Base-by-base conservation (phyloP, 2,113 vertebrate genomes). In the Leptobrachium leishanense region DNA sequence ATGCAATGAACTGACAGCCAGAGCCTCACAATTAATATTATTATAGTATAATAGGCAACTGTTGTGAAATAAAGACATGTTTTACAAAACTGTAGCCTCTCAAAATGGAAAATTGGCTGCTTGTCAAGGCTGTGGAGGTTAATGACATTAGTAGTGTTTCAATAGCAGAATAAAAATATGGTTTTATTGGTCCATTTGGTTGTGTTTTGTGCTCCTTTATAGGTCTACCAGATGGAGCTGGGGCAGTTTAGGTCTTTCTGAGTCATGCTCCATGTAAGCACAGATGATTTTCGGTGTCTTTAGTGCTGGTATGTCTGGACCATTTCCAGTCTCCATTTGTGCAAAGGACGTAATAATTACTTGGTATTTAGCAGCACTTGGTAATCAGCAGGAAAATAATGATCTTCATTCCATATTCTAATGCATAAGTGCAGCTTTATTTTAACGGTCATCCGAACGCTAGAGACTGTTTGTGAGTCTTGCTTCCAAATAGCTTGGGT, bases 121-220 rank as follows among this genome's bases (percentile, higher is more conserved):
- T 39, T 68, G 50, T 77, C 75, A 77, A 55, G 53, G 75, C 68
- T 68, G 75, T 68, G 75, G 66, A 68, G 53, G 66, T 77, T 77
- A 77, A 69, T 77, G 75, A 8, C 50, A 42, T 69, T 69, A 77
- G 65, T 77, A 68, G 66, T 68, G 65, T 77, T 77, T 77, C 53
- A 44, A 54, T 77, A 69, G 53, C 44, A 39, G 66, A 44, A 77
- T 77, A 77, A 77, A 59, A 68, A 77, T 77, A 77, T 77, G 3
- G 75, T 66, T 77, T 77, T 68, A 68, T 77, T 68, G 75, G 65
- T 68, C 50, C 31, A 54, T 77, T 77, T 77, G 68, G 75, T 69
- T 43, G 75, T 77, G 75, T 68, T 77, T 66, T 66, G 68, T 77
- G 75, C 75, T 69, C 68, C 68, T 77, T 77, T 77, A 77, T 77